Evolutionary conservation across 2,888 invertebrate species (phyloP), one percentile per base, ranked within the genome.

Genomic region (Amphipoea oculea): DNA sequence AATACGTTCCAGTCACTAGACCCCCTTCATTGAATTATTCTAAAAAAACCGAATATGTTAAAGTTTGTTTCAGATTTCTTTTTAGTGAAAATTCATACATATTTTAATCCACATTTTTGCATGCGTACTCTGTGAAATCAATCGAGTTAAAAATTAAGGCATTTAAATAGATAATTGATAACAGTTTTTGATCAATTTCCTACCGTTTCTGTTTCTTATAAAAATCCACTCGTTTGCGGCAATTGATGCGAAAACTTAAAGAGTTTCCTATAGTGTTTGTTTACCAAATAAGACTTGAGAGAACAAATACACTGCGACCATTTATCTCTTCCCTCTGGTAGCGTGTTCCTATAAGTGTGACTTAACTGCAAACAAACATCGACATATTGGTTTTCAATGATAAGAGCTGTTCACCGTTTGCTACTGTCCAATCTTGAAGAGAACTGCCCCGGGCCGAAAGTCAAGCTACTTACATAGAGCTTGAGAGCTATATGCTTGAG

Each of bases 1-100:
- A 86, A 81, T 82, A 87, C 84, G 66, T 67, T 68, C 45, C 66
- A 63, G 84, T 83, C 81, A 81, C 83, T 85, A 84, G 81, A 83
- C 70, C 75, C 76, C 80, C 60, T 63, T 78, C 77, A 81, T 74
- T 78, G 68, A 69, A 67, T 67, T 71, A 67, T 75, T 84, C 65
- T 57, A 80, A 78, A 77, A n/a, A 74, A 68, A 48, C 29, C 42
- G 63, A 79, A 72, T 72, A 66, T 73, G 40, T 72, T 71, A 76
- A 83, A 81, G 82, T 67, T 69, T 60, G 5, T 42, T 67, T 36
- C 11, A 36, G 40, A 14, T 36, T 60, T 51, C 0, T 36, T 23
- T 69, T 42, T 14, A 51, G 11, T 42, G 12, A 42, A 67, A 67
- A 14, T 57, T 60, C 20, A 42, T n/a, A 40, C 20, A 42, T n/a